Evolutionary conservation across 2,797 vertebrate genomes (phyloP).

Genomic region (Pipistrellus pygmaeus): DNA sequence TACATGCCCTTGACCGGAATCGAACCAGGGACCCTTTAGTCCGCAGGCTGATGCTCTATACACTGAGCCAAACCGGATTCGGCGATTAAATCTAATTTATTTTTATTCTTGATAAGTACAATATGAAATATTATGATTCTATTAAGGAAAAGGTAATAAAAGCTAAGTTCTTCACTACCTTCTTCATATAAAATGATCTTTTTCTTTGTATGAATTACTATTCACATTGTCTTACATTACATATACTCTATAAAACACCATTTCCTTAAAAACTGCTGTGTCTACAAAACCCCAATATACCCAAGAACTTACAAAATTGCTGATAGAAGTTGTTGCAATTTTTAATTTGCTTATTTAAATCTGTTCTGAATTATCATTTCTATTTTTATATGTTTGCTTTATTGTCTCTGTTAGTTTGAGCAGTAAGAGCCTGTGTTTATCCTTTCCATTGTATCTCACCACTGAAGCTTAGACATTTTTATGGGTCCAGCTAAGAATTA

Average conservation of each 20-base stretch:
- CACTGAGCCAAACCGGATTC: too few relatives aligned
- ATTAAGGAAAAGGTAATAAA: background rate
- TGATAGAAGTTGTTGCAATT: background rate
- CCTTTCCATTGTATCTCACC: background rate
- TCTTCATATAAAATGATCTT: background rate
- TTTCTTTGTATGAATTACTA: background rate
- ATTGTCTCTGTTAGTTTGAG: background rate
- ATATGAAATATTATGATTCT: background rate
- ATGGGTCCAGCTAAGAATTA: background rate
- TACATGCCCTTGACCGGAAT: too few relatives aligned
- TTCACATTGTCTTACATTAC: background rate
- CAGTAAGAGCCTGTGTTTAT: background rate
- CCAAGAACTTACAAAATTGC: background rate
- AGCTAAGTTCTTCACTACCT: background rate
- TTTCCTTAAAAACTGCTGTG: background rate
- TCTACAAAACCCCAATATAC: background rate
- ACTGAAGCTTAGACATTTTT: background rate
- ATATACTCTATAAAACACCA: background rate
- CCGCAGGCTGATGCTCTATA: too few relatives aligned
- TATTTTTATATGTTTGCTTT: background rate
- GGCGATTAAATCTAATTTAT: background rate
- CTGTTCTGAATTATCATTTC: background rate
- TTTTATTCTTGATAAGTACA: background rate
- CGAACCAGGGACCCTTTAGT: too few relatives aligned
- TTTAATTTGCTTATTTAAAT: background rate